phyloP scores from a whole-genome alignment of 2,888 invertebrate species.

The Heliconius erato region DNA sequence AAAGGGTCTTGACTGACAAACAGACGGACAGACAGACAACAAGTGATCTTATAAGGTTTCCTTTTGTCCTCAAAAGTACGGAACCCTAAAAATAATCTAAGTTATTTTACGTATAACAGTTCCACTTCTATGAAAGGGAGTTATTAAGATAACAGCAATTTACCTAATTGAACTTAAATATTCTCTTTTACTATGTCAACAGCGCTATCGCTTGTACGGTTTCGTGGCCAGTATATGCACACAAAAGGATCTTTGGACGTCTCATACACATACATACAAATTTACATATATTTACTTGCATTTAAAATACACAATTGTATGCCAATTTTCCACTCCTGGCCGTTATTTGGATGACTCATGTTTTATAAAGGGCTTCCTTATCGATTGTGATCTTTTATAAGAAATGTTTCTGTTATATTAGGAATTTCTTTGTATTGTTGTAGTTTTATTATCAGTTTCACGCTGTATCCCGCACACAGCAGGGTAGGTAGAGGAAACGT shows the following conservation, averaged over 20 bases:
- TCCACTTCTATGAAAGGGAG: not conserved
- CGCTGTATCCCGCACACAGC: too few species aligned
- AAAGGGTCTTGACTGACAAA: too few species aligned
- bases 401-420: not conserved
- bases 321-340: slow-evolving; percentile 25
- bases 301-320: slow-evolving; percentile 7
- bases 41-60: too few species aligned
- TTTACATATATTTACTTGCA: slow-evolving; percentile 4
- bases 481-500: not conserved
- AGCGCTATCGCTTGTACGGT: not conserved
- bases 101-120: too few species aligned
- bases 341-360: slow-evolving; percentile 34
- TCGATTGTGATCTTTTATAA: slow-evolving; percentile 10
- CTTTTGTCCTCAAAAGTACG: too few species aligned
- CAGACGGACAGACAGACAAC: too few species aligned
- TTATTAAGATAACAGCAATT: not conserved
- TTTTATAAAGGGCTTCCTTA: slow-evolving; percentile 26
- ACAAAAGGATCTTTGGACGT: not conserved
- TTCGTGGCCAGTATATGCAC: not conserved
- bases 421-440: not conserved
- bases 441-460: too few species aligned
- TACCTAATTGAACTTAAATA: not conserved
- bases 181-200: not conserved
- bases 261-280: not conserved
- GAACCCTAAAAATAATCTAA: too few species aligned